Conservation (phyloP, 2,888 invertebrate genomes). For the Philaethria dido region DNA sequence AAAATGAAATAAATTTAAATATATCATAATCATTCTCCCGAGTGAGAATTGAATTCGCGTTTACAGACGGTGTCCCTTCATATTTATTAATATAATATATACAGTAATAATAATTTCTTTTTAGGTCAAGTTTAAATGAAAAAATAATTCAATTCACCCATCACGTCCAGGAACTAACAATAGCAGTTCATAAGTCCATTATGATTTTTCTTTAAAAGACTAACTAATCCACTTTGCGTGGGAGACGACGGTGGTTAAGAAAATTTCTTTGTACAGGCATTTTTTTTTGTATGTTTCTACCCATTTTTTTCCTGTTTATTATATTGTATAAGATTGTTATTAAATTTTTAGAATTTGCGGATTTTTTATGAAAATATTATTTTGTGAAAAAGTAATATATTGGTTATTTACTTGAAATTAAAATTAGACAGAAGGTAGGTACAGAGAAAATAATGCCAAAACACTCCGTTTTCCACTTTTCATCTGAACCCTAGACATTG, state of each 20-base stretch:
- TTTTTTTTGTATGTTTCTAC: slow-evolving; percentile 4
- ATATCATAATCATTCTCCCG: no score
- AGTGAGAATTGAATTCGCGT: no score
- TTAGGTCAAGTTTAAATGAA: neutral
- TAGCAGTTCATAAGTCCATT: slow-evolving; percentile 14
- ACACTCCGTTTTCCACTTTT: no score
- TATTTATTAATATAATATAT: no score
- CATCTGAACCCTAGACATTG: no score
- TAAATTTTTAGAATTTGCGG: neutral
- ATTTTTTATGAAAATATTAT: neutral
- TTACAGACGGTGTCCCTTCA: no score
- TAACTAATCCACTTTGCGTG: slow-evolving; percentile 19
- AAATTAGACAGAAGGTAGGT: no score
- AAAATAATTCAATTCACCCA: slow-evolving; percentile 16
- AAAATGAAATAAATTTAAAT: no score
- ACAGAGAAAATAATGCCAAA: no score
- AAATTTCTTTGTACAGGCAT: slow-evolving; percentile 15
- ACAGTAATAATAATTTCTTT: no score
- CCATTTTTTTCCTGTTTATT: neutral
- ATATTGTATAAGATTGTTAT: neutral
- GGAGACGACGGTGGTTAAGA: slow-evolving; percentile 9
- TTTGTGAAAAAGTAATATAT: no score
- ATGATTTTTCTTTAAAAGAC: slow-evolving; percentile 14
- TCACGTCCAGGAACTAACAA: slow-evolving; percentile 10
- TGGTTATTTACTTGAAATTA: no score